Conservation (phyloP, 2,113 vertebrate species). For the Phyllopteryx taeniolatus region DNA sequence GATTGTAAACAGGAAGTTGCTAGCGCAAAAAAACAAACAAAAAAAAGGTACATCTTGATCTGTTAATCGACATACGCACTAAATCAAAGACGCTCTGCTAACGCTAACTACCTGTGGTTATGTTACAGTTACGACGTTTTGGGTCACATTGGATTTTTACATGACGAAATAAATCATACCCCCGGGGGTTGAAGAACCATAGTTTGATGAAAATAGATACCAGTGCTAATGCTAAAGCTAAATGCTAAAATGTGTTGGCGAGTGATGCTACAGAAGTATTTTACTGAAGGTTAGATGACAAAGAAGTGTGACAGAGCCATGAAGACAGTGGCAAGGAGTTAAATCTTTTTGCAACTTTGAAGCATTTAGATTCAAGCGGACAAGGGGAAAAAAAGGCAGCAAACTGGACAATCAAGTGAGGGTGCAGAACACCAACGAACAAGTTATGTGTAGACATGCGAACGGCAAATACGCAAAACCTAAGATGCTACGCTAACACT, state of each 20-base stretch:
- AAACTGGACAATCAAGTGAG: too few species aligned
- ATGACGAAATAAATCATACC: neutral
- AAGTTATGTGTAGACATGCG: neutral
- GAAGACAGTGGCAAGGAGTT: too few species aligned
- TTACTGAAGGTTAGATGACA: neutral
- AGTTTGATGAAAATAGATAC: neutral
- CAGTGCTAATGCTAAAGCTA: neutral
- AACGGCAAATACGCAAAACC: neutral
- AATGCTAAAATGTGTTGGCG: neutral
- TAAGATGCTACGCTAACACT: too few species aligned
- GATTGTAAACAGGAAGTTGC: too few species aligned
- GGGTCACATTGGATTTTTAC: neutral
- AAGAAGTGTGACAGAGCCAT: neutral
- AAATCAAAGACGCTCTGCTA: neutral
- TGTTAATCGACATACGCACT: neutral
- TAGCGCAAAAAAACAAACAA: neutral
- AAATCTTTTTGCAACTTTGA: too few species aligned
- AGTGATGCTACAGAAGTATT: neutral
- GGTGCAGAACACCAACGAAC: too few species aligned
- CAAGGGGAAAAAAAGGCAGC: too few species aligned
- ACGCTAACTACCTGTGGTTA: neutral
- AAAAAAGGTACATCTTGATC: neutral
- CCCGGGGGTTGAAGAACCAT: neutral
- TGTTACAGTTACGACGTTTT: neutral
- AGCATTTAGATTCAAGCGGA: too few species aligned